These are phyloP conservation scores for Cephus sareptanus DNA, from an alignment of 2,888 invertebrate species.

Conservation along the genomic window DNA sequence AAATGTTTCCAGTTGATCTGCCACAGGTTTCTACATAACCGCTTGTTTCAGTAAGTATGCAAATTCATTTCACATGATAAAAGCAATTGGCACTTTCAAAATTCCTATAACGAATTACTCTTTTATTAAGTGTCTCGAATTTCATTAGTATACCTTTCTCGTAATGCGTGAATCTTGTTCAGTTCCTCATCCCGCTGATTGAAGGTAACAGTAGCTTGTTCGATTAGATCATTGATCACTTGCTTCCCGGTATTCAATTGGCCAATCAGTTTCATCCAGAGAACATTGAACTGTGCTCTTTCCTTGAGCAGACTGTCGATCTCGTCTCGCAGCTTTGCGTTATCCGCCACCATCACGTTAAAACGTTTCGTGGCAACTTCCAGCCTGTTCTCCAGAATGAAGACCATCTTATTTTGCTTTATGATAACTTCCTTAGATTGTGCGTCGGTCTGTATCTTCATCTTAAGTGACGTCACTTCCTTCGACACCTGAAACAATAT, in stretches of 20 bases:
- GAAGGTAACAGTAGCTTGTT: conserved; percentile 88
- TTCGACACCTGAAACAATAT: conserved; percentile 61
- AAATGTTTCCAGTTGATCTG: background rate
- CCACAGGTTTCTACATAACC: background rate
- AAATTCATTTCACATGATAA: background rate
- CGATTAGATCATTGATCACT: conserved; percentile 86
- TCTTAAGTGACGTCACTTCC: conserved; percentile 62
- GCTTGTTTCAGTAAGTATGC: background rate
- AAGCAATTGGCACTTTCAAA: background rate
- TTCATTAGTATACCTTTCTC: conserved; percentile 68
- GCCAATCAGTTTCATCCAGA: conserved; percentile 82
- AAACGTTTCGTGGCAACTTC: conserved; percentile 83
- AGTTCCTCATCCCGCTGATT: conserved; percentile 88
- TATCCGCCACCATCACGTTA: conserved; percentile 79
- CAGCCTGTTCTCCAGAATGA: conserved; percentile 79
- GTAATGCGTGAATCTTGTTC: conserved; percentile 82
- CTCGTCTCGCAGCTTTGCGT: conserved; percentile 77
- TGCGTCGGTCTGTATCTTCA: conserved; percentile 66
- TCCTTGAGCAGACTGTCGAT: conserved; percentile 87
- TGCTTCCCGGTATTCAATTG: conserved; percentile 83
- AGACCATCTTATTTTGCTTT: conserved; percentile 69
- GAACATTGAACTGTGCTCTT: conserved; percentile 83
- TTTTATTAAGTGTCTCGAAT: background rate
- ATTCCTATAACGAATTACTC: background rate
- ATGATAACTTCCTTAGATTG: conserved; percentile 67